Evolutionary conservation across 2,888 invertebrate genomes (phyloP).

Genomic region (Ochropleura leucogaster): DNA sequence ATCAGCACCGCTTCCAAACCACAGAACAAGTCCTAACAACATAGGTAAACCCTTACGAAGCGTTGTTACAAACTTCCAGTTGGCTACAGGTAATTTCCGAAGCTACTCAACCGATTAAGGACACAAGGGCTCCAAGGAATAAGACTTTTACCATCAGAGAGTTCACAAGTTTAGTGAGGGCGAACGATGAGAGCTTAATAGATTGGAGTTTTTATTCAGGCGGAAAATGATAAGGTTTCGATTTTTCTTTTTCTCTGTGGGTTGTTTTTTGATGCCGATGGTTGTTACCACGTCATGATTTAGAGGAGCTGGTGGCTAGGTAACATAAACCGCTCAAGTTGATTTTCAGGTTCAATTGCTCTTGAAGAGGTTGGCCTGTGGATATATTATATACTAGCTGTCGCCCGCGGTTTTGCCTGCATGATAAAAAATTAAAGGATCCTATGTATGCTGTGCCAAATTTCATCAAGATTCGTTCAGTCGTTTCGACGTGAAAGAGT

Average conservation of each 20-base stretch:
- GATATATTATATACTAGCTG: no score
- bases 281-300: no score
- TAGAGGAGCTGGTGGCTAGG: no score
- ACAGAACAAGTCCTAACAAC: conserved; percentile 25
- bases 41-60: conserved; percentile 56
- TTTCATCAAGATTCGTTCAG: no score
- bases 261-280: background rate
- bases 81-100: conserved; percentile 60
- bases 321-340: no score
- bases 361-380: no score
- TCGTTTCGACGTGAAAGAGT: no score
- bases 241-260: background rate
- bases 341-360: no score
- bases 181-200: conserved; percentile 6
- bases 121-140: conserved; percentile 53
- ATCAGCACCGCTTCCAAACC: background rate
- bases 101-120: conserved; percentile 60
- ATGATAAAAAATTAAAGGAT: no score
- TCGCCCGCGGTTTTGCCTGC: no score
- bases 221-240: conserved; percentile 5
- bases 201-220: conserved; percentile 9
- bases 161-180: conserved; percentile 48
- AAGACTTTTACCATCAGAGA: conserved; percentile 62
- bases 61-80: conserved; percentile 50
- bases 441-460: no score